Percentiles rank a stretch among this genome's conserved stretches.
Evolutionary conservation across 2,797 vertebrate species (phyloP).

Genomic region (Bryconaethiops microstoma): DNA sequence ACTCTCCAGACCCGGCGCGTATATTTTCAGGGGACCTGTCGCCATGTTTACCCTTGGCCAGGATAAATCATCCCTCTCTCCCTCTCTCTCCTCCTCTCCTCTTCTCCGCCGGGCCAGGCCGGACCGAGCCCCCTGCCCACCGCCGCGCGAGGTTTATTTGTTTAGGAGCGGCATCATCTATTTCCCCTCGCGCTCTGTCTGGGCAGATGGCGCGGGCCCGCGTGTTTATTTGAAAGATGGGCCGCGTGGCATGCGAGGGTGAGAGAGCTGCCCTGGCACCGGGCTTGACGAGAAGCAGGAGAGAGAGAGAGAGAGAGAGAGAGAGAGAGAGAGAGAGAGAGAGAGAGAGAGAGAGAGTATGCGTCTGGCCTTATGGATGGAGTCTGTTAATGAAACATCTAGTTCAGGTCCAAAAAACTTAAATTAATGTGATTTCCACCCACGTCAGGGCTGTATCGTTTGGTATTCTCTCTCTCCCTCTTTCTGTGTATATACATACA

Average conservation of each 20-base stretch:
- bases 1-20: constrained; percentile 24
- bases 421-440: constrained; percentile 29
- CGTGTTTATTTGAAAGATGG: constrained; percentile 69
- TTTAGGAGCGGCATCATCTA: constrained; percentile 72
- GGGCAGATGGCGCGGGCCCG: constrained; percentile 62
- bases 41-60: constrained; percentile 53
- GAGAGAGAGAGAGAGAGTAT: not conserved
- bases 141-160: constrained; percentile 72
- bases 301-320: constrained; percentile 14
- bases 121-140: constrained; percentile 42
- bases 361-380: constrained; percentile 45
- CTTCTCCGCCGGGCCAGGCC: not conserved
- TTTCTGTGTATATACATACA: too few relatives aligned
- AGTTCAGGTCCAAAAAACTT: constrained; percentile 34
- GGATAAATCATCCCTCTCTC: constrained; percentile 54
- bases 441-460: constrained; percentile 60
- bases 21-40: constrained; percentile 52
- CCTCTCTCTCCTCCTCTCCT: not conserved
- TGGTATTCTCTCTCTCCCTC: too few relatives aligned
- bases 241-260: constrained; percentile 53
- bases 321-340: constrained; percentile 24
- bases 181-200: constrained; percentile 61
- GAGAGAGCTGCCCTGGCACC: constrained; percentile 7
- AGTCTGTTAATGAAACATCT: constrained; percentile 44
- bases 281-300: constrained; percentile 61